A percentile compares a stretch with the other conserved stretches of the same genome.
Evolutionary conservation across 2,888 invertebrate genomes (phyloP).

Genomic region (Drosophila affinis): DNA sequence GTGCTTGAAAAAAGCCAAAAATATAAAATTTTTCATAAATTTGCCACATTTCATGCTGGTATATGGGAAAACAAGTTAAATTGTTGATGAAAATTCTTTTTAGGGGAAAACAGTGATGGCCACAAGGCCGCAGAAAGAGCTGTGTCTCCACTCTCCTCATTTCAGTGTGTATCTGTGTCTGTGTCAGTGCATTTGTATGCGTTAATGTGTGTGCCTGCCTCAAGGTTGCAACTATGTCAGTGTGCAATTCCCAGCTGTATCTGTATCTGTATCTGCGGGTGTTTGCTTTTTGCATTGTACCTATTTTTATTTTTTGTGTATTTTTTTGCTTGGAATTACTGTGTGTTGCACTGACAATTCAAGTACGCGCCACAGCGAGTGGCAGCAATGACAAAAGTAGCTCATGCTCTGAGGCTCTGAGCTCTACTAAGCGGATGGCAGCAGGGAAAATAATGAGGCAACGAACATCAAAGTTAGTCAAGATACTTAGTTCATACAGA

Average conservation of each 20-base stretch:
- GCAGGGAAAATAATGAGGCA: constrained; percentile 6
- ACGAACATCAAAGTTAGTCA: constrained; percentile 21
- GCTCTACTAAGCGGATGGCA: constrained; percentile 7
- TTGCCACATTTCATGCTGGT: not conserved
- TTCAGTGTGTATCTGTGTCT: constrained; percentile 8
- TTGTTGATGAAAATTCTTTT: constrained; percentile 1
- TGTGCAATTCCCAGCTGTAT: constrained; percentile 29
- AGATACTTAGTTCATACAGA: not conserved
- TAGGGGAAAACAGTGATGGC: not conserved
- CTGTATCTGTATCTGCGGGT: not conserved
- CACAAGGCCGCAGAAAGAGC: constrained; percentile 21
- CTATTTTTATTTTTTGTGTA: constrained; percentile 21
- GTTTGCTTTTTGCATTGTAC: constrained; percentile 16
- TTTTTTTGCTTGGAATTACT: constrained; percentile 14
- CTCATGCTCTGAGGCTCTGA: constrained; percentile 16
- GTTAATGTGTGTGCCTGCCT: constrained; percentile 8
- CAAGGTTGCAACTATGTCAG: constrained; percentile 45
- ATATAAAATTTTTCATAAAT: not conserved
- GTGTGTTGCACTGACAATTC: constrained; percentile 39
- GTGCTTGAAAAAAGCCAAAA: not conserved
- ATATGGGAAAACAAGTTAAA: not conserved
- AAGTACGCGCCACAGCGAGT: constrained; percentile 46
- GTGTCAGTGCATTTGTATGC: constrained; percentile 18
- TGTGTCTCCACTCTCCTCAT: not conserved
- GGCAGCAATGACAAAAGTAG: constrained; percentile 29